A percentile compares a stretch with the other conserved stretches of the same genome.
Conservation (phyloP, 92 coral and sea anemone species). For the Micromussa lordhowensis region DNA sequence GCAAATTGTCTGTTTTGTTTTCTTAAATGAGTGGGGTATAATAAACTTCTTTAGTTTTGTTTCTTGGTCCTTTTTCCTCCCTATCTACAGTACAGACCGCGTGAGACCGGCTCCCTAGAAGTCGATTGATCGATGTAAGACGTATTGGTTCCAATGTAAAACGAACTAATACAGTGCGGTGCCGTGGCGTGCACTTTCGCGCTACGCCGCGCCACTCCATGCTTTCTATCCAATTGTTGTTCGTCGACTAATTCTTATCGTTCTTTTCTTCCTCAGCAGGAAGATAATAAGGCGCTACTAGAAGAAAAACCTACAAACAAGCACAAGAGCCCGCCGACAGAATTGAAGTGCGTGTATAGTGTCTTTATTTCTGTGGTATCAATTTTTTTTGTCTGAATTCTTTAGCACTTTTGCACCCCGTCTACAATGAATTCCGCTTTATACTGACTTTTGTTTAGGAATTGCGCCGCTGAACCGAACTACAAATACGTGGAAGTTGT, state of each 20-base stretch:
- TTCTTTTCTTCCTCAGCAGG: neutral
- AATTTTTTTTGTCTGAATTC: neutral
- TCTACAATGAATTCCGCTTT: neutral
- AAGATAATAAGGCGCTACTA: neutral
- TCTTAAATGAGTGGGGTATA: too few relatives aligned
- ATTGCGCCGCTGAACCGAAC: constrained; percentile 43
- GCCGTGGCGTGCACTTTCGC: neutral
- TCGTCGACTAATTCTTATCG: neutral
- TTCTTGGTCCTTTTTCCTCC: too few relatives aligned
- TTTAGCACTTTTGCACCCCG: neutral
- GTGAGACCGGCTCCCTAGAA: too few relatives aligned
- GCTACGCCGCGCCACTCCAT: too few relatives aligned
- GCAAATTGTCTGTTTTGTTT: too few relatives aligned
- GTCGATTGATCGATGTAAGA: too few relatives aligned
- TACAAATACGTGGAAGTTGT: constrained; percentile 91
- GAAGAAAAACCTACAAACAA: neutral
- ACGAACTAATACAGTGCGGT: neutral
- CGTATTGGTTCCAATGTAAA: too few relatives aligned
- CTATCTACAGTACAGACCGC: too few relatives aligned
- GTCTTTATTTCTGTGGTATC: neutral
- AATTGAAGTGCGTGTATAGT: neutral
- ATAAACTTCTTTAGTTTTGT: too few relatives aligned
- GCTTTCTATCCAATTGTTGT: too few relatives aligned
- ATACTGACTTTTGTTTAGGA: neutral
- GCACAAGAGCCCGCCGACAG: neutral